Evolutionary conservation across 1,140 invertebrate species (phyloP), one percentile per base, ranked within the genome.

Genomic region (Holotrichia oblita): DNA sequence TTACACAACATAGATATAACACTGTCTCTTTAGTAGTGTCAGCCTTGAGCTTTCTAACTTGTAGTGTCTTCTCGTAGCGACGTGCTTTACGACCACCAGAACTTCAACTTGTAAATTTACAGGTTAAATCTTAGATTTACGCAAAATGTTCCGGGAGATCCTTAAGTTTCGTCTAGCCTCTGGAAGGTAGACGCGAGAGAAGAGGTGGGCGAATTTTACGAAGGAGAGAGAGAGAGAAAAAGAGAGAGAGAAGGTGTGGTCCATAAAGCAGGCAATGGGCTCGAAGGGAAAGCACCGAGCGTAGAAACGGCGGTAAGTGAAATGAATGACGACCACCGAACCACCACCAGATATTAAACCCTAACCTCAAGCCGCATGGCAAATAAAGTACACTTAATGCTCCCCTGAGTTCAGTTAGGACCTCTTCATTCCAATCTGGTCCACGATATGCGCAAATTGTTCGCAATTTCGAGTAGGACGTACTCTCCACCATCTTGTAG

Each of bases 291-390:
- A n/a, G n/a, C n/a, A n/a, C n/a, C n/a, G 40, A 78, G 81, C 72
- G 72, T 40, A 42, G 27, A 73, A 41, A 42, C 27, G 72, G 72
- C 61, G 74, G 83, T 85, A 86, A 86, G 83, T 85, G 83, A 85
- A 86, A 85, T 86, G 85, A 86, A 86, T 85, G 85, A 86, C 84
- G 85, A 85, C 82, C 82, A 81, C 82, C 83, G 83, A 84, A 84
- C 83, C 83, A 81, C 80, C 83, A 81, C 80, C 84, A 84, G 85
- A 85, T 85, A 85, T 85, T 85, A 85, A 85, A 85, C 85, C 81
- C 82, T 82, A 83, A 83, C 83, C 81, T 81, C 82, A 78, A 84
- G 81, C 83, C 83, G 81, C 84, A 84, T 81, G 82, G 82, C 84
- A 84, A 85, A 85, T 85, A 85, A 85, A 85, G 83, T 84, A 83